These are phyloP conservation scores for Conistra vaccinii DNA, from an alignment of 2,888 invertebrate genomes.

Conservation along the genomic window DNA sequence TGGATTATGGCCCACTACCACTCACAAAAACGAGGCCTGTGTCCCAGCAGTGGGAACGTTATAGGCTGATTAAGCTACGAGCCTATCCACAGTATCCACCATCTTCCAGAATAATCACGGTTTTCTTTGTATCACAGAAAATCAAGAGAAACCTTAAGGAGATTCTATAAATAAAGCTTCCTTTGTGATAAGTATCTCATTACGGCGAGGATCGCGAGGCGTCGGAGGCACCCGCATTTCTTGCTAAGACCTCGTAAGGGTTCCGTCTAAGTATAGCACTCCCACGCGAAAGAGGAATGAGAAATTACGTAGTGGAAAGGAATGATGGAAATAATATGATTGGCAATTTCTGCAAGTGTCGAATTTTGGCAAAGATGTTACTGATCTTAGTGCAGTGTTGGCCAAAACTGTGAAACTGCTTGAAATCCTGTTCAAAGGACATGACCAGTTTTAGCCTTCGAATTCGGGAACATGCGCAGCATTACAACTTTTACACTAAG, in stretches of 20 bases:
- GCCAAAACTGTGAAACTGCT: background rate
- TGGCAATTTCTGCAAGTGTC: background rate
- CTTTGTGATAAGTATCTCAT: conserved; percentile 31
- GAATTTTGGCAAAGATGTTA: background rate
- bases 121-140: background rate
- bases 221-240: conserved; percentile 12
- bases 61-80: background rate
- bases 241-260: conserved; percentile 5
- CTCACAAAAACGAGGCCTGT: background rate
- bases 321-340: background rate
- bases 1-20: background rate
- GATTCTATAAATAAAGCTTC: background rate
- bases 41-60: background rate
- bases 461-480: no score
- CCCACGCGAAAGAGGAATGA: background rate
- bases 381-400: background rate
- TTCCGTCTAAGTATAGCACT: conserved; percentile 23
- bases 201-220: conserved; percentile 20
- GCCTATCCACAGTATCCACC: background rate
- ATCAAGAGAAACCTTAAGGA: background rate
- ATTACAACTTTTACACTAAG: no score
- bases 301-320: background rate
- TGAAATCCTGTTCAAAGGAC: background rate
- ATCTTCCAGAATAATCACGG: background rate
- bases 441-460: no score